These are phyloP conservation scores for Phengaris alcon DNA, from an alignment of 2,888 invertebrate species.

Conservation along the genomic window DNA sequence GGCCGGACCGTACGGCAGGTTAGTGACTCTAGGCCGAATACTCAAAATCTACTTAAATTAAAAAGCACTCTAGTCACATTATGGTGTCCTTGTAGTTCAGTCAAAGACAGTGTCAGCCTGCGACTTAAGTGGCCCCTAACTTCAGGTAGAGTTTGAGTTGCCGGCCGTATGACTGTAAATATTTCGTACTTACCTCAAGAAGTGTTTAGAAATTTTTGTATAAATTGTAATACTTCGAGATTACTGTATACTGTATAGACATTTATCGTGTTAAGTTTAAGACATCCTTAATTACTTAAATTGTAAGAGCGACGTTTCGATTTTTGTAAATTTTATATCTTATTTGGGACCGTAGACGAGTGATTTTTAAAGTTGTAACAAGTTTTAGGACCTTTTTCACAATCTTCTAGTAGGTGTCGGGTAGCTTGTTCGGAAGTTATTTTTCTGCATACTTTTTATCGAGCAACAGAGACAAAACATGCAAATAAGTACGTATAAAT, in stretches of 20 bases:
- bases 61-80: background rate
- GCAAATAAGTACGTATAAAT: no score
- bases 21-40: no score
- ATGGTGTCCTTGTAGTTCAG: no score
- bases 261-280: background rate
- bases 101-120: no score
- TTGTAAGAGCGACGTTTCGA: background rate
- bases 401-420: no score
- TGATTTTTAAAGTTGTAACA: background rate
- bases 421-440: background rate
- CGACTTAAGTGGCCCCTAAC: background rate
- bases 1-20: no score
- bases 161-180: background rate
- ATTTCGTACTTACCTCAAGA: conserved; percentile 9
- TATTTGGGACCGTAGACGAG: background rate
- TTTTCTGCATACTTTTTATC: no score
- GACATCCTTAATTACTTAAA: background rate
- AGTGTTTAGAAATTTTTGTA: conserved; percentile 18
- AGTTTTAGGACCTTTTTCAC: no score
- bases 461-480: no score
- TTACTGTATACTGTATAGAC: conserved; percentile 21
- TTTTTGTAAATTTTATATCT: background rate
- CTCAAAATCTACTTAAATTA: background rate
- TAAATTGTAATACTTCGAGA: conserved; percentile 26
- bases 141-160: background rate